phyloP scores from a whole-genome alignment of 2,113 vertebrate species.

The Neogale vison region DNA sequence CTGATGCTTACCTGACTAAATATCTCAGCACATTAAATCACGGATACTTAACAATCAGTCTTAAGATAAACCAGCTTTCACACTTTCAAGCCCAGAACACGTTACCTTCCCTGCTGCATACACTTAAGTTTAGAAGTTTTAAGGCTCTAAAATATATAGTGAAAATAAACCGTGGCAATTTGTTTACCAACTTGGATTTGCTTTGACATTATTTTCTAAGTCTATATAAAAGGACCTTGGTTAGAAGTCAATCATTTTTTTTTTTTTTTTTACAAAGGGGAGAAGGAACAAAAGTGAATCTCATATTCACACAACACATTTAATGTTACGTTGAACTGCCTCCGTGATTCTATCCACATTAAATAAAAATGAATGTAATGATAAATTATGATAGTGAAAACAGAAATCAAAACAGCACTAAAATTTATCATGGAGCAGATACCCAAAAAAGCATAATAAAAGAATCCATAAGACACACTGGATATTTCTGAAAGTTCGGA shows the following conservation, averaged over 20 bases:
- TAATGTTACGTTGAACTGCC: conserved; percentile 64
- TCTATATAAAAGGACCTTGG: conserved; percentile 66
- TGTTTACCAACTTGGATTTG: conserved; percentile 65
- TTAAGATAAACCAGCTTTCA: conserved; percentile 88
- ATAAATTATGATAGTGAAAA: conserved; percentile 79
- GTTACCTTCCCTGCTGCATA: conserved; percentile 67
- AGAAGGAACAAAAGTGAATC: conserved; percentile 63
- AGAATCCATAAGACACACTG: conserved; percentile 54
- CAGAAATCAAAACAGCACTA: conserved; percentile 81
- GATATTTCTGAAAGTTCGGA: conserved; percentile 72
- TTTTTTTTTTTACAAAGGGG: conserved; percentile 62
- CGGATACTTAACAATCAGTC: conserved; percentile 93
- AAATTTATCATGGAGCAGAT: conserved; percentile 72
- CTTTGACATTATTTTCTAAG: conserved; percentile 76
- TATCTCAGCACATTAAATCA: conserved; percentile 93
- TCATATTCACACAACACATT: conserved; percentile 67
- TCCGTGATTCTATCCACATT: conserved; percentile 64
- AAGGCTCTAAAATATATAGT: conserved; percentile 71
- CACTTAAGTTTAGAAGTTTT: conserved; percentile 65
- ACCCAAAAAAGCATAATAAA: conserved; percentile 62
- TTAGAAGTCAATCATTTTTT: conserved; percentile 65
- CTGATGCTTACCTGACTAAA: conserved; percentile 99
- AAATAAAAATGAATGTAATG: conserved; percentile 80
- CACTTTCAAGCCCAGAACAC: conserved; percentile 81
- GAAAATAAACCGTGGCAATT: conserved; percentile 65